Evolutionary conservation across 1,140 invertebrate genomes (phyloP).

Genomic region (Bombus confusus): DNA sequence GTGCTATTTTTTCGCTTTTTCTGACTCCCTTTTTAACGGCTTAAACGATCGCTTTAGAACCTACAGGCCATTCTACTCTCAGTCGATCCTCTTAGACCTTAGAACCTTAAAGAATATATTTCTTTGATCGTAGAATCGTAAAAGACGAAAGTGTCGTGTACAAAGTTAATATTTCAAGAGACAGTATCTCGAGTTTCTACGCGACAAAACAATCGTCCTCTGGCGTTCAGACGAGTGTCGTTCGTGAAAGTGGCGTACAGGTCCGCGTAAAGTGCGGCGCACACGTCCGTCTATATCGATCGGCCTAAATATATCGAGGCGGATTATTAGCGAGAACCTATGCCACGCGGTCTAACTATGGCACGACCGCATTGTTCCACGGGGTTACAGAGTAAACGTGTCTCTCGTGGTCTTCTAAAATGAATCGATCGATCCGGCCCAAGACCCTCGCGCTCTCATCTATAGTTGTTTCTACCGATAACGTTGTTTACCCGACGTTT

Average conservation of each 20-base stretch:
- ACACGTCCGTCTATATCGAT: constrained; percentile 66
- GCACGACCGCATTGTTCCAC: constrained; percentile 61
- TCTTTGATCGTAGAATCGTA: background rate
- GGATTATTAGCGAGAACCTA: constrained; percentile 63
- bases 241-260: constrained; percentile 33
- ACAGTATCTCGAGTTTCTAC: background rate
- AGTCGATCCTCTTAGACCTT: background rate
- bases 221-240: background rate
- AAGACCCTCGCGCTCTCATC: background rate
- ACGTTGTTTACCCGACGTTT: background rate
- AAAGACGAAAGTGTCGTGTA: too few species aligned
- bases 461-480: background rate
- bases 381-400: constrained; percentile 47
- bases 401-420: constrained; percentile 42
- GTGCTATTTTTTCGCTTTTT: constrained; percentile 16
- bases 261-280: constrained; percentile 39
- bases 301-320: constrained; percentile 68
- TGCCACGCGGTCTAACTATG: constrained; percentile 56
- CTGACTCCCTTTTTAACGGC: background rate
- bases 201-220: background rate
- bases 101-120: background rate
- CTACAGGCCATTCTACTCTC: background rate
- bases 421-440: constrained; percentile 37
- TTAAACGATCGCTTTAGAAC: background rate
- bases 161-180: background rate